These are phyloP conservation scores for Coregonus suidteri DNA, from an alignment of 2,797 vertebrate genomes.

Conservation along the genomic window DNA sequence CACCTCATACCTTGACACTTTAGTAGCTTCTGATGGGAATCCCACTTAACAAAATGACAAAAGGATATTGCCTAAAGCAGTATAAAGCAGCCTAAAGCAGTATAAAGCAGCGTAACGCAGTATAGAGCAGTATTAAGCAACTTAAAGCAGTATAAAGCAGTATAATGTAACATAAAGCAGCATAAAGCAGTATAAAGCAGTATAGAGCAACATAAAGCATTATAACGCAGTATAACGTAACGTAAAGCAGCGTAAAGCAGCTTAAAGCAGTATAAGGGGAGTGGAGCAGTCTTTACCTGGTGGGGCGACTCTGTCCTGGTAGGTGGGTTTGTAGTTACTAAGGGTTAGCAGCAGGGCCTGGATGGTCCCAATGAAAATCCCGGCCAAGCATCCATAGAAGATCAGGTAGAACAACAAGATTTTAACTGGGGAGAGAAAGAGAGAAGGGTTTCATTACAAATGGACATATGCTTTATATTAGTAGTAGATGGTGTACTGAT, in stretches of 20 bases:
- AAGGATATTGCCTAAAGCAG: background rate
- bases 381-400: constrained; percentile 97
- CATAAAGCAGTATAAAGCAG: too few relatives aligned
- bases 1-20: background rate
- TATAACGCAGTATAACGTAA: too few relatives aligned
- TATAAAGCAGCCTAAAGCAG: too few relatives aligned
- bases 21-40: background rate
- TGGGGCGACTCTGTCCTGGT: constrained; percentile 97
- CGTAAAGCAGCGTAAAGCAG: background rate
- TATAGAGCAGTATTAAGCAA: too few relatives aligned
- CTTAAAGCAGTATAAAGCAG: too few relatives aligned
- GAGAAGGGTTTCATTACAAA: background rate
- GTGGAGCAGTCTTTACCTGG: constrained; percentile 83
- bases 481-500: background rate
- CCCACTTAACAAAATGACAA: background rate
- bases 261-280: background rate
- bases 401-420: constrained; percentile 95
- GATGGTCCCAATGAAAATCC: constrained; percentile 98
- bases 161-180: too few relatives aligned
- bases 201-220: too few relatives aligned
- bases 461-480: background rate
- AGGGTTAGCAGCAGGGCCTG: constrained; percentile 94
- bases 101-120: too few relatives aligned
- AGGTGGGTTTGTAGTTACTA: constrained; percentile 90
- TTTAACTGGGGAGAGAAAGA: constrained; percentile 82